phyloP scores from a whole-genome alignment of 2,888 invertebrate genomes.

The Caenorhabditis becei region DNA sequence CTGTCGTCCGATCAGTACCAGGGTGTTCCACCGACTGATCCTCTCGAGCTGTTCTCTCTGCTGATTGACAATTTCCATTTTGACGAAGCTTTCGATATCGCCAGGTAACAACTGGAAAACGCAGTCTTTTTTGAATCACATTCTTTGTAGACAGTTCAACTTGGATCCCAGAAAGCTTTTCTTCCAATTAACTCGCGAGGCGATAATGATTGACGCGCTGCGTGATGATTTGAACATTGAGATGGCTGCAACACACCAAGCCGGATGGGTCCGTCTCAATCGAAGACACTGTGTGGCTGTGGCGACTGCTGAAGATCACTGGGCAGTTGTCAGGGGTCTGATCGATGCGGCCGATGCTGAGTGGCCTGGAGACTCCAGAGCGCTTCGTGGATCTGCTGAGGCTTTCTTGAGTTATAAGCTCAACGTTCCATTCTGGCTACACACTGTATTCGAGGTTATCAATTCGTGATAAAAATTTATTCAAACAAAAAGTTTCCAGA shows the following conservation, averaged over 20 bases:
- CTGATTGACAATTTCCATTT: constrained; percentile 70
- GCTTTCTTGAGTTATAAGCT: constrained; percentile 56
- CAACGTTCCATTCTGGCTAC: constrained; percentile 64
- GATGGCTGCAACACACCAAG: constrained; percentile 45
- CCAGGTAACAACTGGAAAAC: constrained; percentile 16
- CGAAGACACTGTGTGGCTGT: constrained; percentile 49
- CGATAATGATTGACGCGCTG: constrained; percentile 65
- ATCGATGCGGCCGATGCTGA: constrained; percentile 37
- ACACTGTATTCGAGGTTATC: constrained; percentile 53
- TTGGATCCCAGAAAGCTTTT: constrained; percentile 64
- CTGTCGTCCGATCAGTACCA: constrained; percentile 33
- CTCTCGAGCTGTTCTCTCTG: constrained; percentile 63
- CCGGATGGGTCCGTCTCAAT: constrained; percentile 62
- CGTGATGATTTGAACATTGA: constrained; percentile 42
- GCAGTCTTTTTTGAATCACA: constrained; percentile 4
- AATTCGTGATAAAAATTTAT: neutral
- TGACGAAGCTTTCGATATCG: constrained; percentile 74
- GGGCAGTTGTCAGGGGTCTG: constrained; percentile 63
- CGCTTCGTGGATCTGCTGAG: constrained; percentile 58
- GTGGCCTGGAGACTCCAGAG: constrained; percentile 63
- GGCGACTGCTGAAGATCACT: constrained; percentile 58
- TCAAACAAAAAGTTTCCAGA: constrained; percentile 62
- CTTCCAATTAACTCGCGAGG: constrained; percentile 66
- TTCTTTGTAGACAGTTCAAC: constrained; percentile 62
- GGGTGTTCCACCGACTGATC: constrained; percentile 70